Percentiles rank a stretch among this genome's conserved stretches.
Conservation (phyloP, 2,797 vertebrate species). For the Manis pentadactyla region DNA sequence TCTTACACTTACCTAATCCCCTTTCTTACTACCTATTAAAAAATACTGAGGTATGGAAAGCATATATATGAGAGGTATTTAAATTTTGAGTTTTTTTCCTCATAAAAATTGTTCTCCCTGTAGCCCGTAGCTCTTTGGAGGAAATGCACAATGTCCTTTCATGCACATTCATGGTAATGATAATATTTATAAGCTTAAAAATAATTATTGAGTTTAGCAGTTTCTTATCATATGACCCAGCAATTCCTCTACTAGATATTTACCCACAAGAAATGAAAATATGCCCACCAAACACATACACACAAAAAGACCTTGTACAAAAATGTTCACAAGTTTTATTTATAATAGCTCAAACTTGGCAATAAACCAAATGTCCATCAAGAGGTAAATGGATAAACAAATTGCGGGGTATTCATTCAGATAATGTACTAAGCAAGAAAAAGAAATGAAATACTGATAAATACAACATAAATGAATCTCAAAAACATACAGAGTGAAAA, state of each 20-base stretch:
- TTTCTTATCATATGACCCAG: constrained; percentile 17
- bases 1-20: constrained; percentile 23
- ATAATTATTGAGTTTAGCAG: constrained; percentile 5
- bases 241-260: constrained; percentile 42
- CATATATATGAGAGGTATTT: neutral
- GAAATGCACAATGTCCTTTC: constrained; percentile 50
- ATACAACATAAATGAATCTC: constrained; percentile 17
- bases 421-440: constrained; percentile 38
- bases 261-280: constrained; percentile 50
- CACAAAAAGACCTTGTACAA: neutral
- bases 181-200: constrained; percentile 52
- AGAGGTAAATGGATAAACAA: constrained; percentile 3
- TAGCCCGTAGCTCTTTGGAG: constrained; percentile 39
- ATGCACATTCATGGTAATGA: neutral
- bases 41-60: constrained; percentile 43
- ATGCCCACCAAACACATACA: neutral
- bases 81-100: constrained; percentile 26
- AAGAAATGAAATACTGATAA: constrained; percentile 25
- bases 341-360: constrained; percentile 43
- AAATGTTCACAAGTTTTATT: neutral
- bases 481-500: constrained; percentile 21
- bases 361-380: constrained; percentile 45
- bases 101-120: constrained; percentile 19
- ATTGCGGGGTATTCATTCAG: neutral
- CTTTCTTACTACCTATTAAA: constrained; percentile 15